Evolutionary conservation across 2,888 invertebrate genomes (phyloP), one percentile per base, ranked within the genome.

Genomic region (Gasteruption jaculator): DNA sequence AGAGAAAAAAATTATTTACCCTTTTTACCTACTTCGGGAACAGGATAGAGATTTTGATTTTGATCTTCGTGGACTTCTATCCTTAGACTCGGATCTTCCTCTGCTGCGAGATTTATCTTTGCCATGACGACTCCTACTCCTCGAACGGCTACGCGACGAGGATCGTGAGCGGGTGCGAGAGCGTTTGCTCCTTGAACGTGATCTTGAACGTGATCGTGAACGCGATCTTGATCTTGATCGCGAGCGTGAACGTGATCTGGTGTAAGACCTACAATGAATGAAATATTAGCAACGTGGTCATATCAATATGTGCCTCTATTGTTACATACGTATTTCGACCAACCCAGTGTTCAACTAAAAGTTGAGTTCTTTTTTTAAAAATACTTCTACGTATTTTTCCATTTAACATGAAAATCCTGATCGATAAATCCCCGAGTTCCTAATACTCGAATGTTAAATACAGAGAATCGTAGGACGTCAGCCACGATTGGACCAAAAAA

Each of bases 141-240:
- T 77, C 12, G 83, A 83, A 41, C 82, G 77, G 44, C 81, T 80
- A 56, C 81, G 79, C 16, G 83, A 83, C 57, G 81, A 77, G 51
- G 83, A 83, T 15, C 82, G 79, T 53, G 75, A 75, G 37, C 74
- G 65, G 27, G 74, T 73, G 25, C 74, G 72, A 45, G 66, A 63
- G 44, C 71, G 72, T 29, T 74, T 65, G 16, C 73, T 75, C 45
- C 72, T 67, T 19, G 74, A 76, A 34, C 71, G 68, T 25, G 72
- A 72, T 26, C 72, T 63, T 37, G 74, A 74, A 15, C 73, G 69
- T 20, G 75, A 74, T 33, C 74, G 69, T 18, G 74, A 74, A 10
- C 75, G 66, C 5, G 75, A 74, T 30, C 77, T 69, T 39, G 61
- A 58, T 38, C 53, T 49, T 24, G 62, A 60, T 42, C 61, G 56